Evolutionary conservation across 1,140 invertebrate genomes (phyloP), one percentile per base, ranked within the genome.

Genomic region (Drosophila bifasciata): DNA sequence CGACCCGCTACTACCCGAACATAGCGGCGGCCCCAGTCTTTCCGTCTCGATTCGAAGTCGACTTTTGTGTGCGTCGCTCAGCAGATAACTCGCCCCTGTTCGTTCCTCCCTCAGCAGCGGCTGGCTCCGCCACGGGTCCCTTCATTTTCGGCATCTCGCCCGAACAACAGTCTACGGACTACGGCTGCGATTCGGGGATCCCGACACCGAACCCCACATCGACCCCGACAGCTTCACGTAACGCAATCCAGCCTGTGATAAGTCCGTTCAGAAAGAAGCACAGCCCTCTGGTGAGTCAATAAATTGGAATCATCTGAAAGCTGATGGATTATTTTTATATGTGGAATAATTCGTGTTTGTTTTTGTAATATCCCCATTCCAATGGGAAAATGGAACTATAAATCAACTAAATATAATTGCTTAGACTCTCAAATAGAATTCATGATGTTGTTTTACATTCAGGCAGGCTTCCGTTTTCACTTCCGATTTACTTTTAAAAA

Each of bases 61-160:
- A 90, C 51, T 90, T 90, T 17, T 90, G 89, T 46, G 66, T 58
- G 62, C 83, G 86, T 25, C 66, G 49, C 57, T 44, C 41, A 16
- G 23, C 25, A 8, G 74, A 28, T n/a, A 44, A 58, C 13, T 25
- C 43, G n/a, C 21, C 69, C 0, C 36, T 28, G 15, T n/a, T n/a
- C n/a, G n/a, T n/a, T n/a, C 21, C 69, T 0, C 36, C 32, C 5
- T 19, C 44, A 2, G 23, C 45, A 51, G 39, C 39, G 9, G 2
- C 40, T 8, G 11, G 15, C 1, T 17, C 13, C 23, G 36, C 8
- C 28, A 23, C 44, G 13, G 84, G 89, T 39, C 89, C 89, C 45
- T 90, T 90, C 41, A 90, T 90, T 25, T 90, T 90, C 46, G 89
- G 89, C 51, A 73, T 90, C 21, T 80, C 80, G 19, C 85, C 71